phyloP scores from a whole-genome alignment of 2,888 invertebrate genomes.

The Machimus atricapillus region DNA sequence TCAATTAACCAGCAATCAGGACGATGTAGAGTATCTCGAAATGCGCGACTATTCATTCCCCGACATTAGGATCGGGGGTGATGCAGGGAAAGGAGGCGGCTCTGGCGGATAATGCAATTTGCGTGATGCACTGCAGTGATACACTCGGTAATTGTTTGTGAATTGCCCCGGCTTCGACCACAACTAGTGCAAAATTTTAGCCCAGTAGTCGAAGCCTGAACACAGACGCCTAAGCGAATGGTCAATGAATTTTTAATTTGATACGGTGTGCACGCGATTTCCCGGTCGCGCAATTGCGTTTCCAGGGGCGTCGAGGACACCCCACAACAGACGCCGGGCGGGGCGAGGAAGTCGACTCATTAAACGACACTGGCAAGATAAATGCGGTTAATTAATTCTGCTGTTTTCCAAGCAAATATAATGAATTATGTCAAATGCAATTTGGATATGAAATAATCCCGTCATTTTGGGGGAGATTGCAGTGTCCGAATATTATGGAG shows the following conservation, averaged over 20 bases:
- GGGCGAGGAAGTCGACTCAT: background rate
- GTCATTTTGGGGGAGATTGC: background rate
- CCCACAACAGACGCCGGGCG: background rate
- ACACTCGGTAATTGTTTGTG: conserved; percentile 6
- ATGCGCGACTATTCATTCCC: background rate
- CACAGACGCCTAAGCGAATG: background rate
- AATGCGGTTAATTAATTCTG: conserved; percentile 12
- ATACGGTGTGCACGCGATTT: background rate
- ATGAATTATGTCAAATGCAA: conserved; percentile 3
- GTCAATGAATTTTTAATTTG: conserved; percentile 5
- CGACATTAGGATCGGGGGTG: background rate
- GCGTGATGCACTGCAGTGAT: conserved; percentile 14
- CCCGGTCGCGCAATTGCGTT: background rate
- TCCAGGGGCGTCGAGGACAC: background rate
- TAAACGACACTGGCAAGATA: background rate
- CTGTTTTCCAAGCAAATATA: background rate
- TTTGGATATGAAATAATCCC: background rate
- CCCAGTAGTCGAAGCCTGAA: background rate
- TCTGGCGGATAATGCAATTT: background rate
- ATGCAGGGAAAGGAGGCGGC: background rate
- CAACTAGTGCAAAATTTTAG: background rate
- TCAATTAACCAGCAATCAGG: conserved; percentile 4
- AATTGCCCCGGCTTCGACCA: background rate
- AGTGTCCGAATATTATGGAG: background rate
- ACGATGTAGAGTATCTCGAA: background rate